Conservation (phyloP, 2,888 invertebrate species). For the Odontothrips loti region DNA sequence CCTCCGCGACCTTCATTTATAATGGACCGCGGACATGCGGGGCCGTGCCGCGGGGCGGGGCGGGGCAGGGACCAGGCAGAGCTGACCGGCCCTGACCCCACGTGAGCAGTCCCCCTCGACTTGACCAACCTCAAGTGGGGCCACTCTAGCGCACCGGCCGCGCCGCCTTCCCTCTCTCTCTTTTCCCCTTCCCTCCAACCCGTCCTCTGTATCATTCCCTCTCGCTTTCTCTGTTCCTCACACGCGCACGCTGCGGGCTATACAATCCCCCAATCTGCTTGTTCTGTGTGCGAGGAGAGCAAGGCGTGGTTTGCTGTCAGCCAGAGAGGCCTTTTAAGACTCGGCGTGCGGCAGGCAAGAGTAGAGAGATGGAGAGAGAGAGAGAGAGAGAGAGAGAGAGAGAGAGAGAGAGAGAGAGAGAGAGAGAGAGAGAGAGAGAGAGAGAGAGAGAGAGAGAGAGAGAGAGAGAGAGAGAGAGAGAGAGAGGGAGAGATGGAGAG, state of each 20-base stretch:
- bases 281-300: background rate
- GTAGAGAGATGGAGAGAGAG: background rate
- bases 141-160: too few relatives aligned
- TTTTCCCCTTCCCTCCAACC: background rate
- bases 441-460: too few relatives aligned
- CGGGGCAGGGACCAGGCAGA: too few relatives aligned
- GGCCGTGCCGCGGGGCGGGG: too few relatives aligned
- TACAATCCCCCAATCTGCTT: background rate
- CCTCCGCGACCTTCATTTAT: too few relatives aligned
- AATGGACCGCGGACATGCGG: too few relatives aligned
- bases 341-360: background rate
- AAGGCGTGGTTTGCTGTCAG: background rate
- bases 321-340: background rate
- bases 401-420: too few relatives aligned
- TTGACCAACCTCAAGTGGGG: too few relatives aligned
- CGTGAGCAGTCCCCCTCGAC: background rate
- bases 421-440: too few relatives aligned
- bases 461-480: too few relatives aligned
- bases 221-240: background rate
- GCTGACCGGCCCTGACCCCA: background rate
- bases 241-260: background rate
- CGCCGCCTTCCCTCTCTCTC: background rate
- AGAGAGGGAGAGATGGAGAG: too few relatives aligned
- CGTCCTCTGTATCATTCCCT: background rate
- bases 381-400: too few relatives aligned